These are phyloP conservation scores for Uria lomvia DNA, from an alignment of 2,113 vertebrate genomes.

Conservation along the genomic window DNA sequence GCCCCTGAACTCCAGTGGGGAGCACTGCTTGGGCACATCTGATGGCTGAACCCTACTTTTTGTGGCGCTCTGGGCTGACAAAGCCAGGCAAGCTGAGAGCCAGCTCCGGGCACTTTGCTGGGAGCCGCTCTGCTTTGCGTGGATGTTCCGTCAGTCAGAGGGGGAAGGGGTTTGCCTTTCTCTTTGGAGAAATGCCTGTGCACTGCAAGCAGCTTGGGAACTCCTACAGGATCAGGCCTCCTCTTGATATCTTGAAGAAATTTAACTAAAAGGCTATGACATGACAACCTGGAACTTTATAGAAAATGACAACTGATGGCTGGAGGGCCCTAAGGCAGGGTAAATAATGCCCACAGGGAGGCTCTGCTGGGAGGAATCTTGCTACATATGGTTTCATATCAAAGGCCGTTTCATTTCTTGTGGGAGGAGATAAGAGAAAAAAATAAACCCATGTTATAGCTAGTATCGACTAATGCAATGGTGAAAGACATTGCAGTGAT, in stretches of 20 bases:
- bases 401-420: not conserved
- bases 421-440: not conserved
- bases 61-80: not conserved
- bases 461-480: not conserved
- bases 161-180: not conserved
- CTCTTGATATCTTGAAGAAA: not conserved
- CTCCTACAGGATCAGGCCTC: not conserved
- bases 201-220: not conserved
- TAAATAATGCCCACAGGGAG: not conserved
- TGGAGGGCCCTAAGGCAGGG: not conserved
- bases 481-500: not conserved
- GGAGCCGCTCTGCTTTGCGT: not conserved
- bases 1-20: not conserved
- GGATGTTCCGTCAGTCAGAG: not conserved
- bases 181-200: not conserved
- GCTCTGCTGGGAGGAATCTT: not conserved
- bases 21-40: rapidly evolving
- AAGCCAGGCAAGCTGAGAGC: not conserved
- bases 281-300: not conserved
- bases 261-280: not conserved
- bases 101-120: not conserved
- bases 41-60: not conserved
- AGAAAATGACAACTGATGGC: not conserved
- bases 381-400: not conserved
- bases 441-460: not conserved